Percentiles rank a stretch among this genome's conserved stretches.
Conservation (phyloP, 2,113 vertebrate species). For the Prolemur simus region DNA sequence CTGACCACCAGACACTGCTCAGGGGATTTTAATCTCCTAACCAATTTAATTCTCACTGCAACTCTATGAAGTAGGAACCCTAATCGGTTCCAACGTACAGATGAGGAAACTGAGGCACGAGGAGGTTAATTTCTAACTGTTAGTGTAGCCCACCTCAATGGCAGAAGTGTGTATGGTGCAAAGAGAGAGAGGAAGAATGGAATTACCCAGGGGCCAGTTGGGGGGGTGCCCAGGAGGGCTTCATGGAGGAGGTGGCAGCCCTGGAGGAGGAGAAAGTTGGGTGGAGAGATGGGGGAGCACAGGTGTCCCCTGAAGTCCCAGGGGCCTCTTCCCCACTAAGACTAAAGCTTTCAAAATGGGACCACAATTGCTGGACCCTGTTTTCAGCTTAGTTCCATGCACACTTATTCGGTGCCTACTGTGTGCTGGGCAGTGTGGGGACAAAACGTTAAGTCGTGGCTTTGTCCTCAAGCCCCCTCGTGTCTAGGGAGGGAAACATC, state of each 20-base stretch:
- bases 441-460: not conserved
- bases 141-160: no score
- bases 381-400: not conserved
- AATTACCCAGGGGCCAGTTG: fast-evolving
- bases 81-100: not conserved
- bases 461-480: not conserved
- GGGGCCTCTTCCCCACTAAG: fast-evolving
- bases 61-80: fast-evolving
- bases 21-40: no score
- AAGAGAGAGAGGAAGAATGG: not conserved
- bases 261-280: not conserved
- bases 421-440: not conserved
- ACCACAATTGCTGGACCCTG: not conserved
- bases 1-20: fast-evolving
- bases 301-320: not conserved
- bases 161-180: not conserved
- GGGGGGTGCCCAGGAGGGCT: not conserved
- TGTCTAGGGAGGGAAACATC: not conserved
- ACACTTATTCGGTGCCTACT: not conserved
- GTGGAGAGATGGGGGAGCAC: not conserved
- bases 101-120: not conserved
- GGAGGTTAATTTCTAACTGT: not conserved
- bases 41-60: not conserved
- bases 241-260: not conserved
- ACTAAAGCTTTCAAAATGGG: not conserved